A percentile compares a stretch with the other conserved stretches of the same genome.
phyloP scores from a whole-genome alignment of 2,888 invertebrate genomes.

The Sthenelais limicola region DNA sequence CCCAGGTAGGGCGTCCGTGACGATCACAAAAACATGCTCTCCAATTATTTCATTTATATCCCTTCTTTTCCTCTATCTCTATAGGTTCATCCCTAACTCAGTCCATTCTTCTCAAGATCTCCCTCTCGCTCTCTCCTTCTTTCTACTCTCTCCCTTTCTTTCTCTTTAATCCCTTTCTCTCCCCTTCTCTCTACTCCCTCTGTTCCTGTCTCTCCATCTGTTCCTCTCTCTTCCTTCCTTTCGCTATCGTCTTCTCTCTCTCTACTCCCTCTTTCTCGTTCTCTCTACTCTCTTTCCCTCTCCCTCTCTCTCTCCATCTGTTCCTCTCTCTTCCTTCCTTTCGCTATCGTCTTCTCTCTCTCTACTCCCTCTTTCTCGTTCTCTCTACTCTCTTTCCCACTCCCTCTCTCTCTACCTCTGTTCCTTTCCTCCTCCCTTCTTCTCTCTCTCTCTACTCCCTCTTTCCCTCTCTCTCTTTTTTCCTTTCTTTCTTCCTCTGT shows the following conservation, averaged over 20 bases:
- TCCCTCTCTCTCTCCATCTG: background rate
- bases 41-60: too few relatives aligned
- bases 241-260: too few relatives aligned
- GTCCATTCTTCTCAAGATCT: too few relatives aligned
- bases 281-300: background rate
- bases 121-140: too few relatives aligned
- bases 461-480: background rate
- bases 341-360: background rate
- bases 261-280: background rate
- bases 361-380: too few relatives aligned
- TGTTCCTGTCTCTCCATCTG: background rate
- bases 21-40: too few relatives aligned
- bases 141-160: background rate
- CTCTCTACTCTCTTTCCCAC: too few relatives aligned
- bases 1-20: too few relatives aligned
- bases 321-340: background rate
- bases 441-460: background rate
- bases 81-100: too few relatives aligned
- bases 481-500: background rate
- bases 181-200: background rate
- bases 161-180: background rate
- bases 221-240: constrained; percentile 8
- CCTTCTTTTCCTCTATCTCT: too few relatives aligned
- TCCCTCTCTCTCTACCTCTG: too few relatives aligned
- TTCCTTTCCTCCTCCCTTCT: background rate